Percentiles rank a stretch among this genome's conserved stretches.
Conservation (phyloP, 53 echinoderm and acorn worm genomes). For the Glandiceps talaboti region DNA sequence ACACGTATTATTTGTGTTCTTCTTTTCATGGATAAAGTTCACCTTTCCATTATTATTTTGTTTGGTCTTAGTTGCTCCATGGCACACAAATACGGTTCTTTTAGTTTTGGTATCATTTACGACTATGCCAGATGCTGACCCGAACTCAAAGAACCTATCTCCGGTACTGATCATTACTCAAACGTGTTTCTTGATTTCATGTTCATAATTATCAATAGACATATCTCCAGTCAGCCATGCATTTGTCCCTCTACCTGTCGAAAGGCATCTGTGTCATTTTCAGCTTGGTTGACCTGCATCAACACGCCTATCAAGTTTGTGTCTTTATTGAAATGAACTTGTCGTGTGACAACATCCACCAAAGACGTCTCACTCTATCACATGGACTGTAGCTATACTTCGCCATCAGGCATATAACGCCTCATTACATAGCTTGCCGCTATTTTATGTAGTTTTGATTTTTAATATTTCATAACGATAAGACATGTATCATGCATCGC, state of each 20-base stretch:
- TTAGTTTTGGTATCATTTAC: no score
- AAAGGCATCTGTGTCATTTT: not conserved
- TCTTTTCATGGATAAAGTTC: no score
- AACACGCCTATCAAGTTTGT: not conserved
- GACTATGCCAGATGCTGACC: not conserved
- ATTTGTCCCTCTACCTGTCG: not conserved
- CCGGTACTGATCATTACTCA: not conserved
- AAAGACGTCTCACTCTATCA: no score
- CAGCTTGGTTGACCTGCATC: not conserved
- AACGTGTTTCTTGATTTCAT: not conserved
- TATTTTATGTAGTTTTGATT: not conserved
- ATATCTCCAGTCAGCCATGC: not conserved
- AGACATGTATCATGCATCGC: not conserved
- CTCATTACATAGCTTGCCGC: not conserved
- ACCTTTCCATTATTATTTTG: no score
- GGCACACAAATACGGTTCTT: no score
- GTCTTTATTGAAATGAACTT: no score
- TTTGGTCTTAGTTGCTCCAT: no score
- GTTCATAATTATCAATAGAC: not conserved
- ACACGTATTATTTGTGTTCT: no score
- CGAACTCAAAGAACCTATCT: not conserved
- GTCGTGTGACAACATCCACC: no score
- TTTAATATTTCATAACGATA: not conserved
- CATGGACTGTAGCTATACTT: no score
- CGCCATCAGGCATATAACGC: not conserved